A percentile compares a stretch with the other conserved stretches of the same genome.
These are phyloP conservation scores for Gavialis gangeticus DNA, from an alignment of 2,113 vertebrate genomes.

Conservation along the genomic window DNA sequence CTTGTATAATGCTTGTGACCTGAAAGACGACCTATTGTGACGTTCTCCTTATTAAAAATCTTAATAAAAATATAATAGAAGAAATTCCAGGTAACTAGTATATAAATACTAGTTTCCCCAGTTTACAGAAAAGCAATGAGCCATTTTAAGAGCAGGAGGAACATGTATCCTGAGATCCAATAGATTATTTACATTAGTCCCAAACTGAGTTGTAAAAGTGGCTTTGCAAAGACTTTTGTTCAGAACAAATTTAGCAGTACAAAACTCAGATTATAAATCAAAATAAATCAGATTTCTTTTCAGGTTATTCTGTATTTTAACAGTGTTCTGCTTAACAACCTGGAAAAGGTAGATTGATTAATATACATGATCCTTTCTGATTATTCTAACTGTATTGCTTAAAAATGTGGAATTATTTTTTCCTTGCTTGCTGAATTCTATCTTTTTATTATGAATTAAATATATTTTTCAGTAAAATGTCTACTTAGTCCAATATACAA, in stretches of 20 bases:
- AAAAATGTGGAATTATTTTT: background rate
- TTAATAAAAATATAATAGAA: conserved; percentile 34
- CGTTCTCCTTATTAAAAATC: conserved; percentile 10
- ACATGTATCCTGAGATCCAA: conserved; percentile 70
- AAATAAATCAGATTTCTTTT: conserved; percentile 16
- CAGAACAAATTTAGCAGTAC: conserved; percentile 59
- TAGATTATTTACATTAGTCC: conserved; percentile 74
- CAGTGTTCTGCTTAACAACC: background rate
- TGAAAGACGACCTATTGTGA: background rate
- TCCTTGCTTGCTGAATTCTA: background rate
- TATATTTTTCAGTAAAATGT: background rate
- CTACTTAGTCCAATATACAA: background rate
- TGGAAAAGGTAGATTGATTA: background rate
- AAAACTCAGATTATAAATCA: conserved; percentile 26
- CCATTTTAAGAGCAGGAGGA: conserved; percentile 77
- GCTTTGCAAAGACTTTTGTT: conserved; percentile 53
- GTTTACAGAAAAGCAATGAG: conserved; percentile 60
- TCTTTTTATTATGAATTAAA: background rate
- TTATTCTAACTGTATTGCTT: background rate
- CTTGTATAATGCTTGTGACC: background rate
- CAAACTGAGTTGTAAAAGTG: conserved; percentile 63
- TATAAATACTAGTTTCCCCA: conserved; percentile 19
- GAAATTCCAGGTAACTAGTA: background rate
- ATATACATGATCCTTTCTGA: background rate
- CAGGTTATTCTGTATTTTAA: background rate